phyloP scores from a whole-genome alignment of 1,140 invertebrate genomes.

The Patella vulgata region DNA sequence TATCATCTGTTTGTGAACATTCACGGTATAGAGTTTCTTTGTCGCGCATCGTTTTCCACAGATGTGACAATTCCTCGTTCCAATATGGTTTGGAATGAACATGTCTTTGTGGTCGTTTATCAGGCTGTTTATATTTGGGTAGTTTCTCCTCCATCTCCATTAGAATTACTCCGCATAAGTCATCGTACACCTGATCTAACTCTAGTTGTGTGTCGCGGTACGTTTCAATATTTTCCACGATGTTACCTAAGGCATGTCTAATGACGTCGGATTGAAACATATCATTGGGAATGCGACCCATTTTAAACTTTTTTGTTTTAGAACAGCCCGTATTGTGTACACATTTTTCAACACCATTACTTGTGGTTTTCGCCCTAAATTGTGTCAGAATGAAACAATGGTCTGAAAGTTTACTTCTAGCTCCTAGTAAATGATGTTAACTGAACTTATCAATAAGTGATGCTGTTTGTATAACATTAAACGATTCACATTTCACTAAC shows the following conservation, averaged over 20 bases:
- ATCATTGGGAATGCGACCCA: slow-evolving; percentile 6
- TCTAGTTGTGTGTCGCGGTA: slow-evolving; percentile 15
- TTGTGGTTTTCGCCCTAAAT: slow-evolving; percentile 6
- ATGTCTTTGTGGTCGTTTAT: not conserved
- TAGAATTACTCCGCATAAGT: slow-evolving; percentile 13
- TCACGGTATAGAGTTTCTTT: slow-evolving; percentile 17
- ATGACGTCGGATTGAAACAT: slow-evolving; percentile 8
- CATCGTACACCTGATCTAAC: slow-evolving; percentile 20
- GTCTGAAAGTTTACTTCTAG: slow-evolving; percentile 8
- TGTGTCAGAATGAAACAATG: slow-evolving; percentile 18
- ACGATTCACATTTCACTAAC: slow-evolving; percentile 9
- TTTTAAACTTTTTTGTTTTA: slow-evolving; percentile 2
- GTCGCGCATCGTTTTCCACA: slow-evolving; percentile 13
- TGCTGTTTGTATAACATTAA: slow-evolving; percentile 12
- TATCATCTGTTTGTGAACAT: not conserved
- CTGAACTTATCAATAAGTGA: slow-evolving; percentile 22
- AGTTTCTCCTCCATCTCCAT: slow-evolving; percentile 17
- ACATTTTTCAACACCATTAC: not conserved
- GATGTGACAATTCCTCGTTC: slow-evolving; percentile 16
- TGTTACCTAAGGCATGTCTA: not conserved
- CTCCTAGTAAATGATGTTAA: slow-evolving; percentile 1
- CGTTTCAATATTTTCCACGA: slow-evolving; percentile 7
- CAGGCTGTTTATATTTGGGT: not conserved
- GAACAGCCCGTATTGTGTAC: not conserved
- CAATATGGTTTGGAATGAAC: slow-evolving; percentile 22